Base-by-base conservation (phyloP, 2,888 invertebrate species). In the Eupithecia tripunctaria region DNA sequence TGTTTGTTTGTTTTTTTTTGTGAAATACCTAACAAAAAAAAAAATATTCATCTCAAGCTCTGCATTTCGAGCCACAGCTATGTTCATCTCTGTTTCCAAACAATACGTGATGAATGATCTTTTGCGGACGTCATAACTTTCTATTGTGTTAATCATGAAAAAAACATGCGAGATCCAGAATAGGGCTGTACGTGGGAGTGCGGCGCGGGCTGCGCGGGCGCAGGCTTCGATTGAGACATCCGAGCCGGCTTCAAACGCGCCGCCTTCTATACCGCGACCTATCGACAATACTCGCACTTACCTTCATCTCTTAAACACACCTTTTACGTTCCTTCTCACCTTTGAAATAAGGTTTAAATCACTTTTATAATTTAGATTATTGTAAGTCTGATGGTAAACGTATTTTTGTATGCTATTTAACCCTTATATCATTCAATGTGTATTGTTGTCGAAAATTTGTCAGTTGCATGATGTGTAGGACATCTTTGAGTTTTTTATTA, bases 191-290 rank as follows among this genome's bases (percentile, higher is more conserved):
- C 85, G 90, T 89, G 88, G 87, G 89, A 85, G 84, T 79, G 80
- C 59, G 59, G 59, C 59, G 59, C 51, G 51, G 51, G 8, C 64
- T 84, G 86, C 87, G 88, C 87, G 86, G 85, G 88, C 88, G 89
- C 87, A 86, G 90, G 88, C 88, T 89, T 85, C 90, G 92, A 94
- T 93, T 91, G 92, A 93, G 93, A 91, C 91, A 94, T 93, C 91
- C 90, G 93, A 94, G 87, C 89, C 89, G 88, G 81, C 85, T 86
- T 94, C 94, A 94, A 93, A 94, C 88, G 88, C 72, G 82, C 93
- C 93, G 93, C 90, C 81, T 84, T 90, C 91, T 91, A 91, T 91
- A 91, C 89, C 87, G 87, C 89, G 88, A 84, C 84, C 72, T 89
- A 88, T 88, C 87, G 80, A 85, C 88, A 85, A 89, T 81, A 74